These are phyloP conservation scores for Manis pentadactyla DNA, from an alignment of 2,797 vertebrate species.

Conservation along the genomic window DNA sequence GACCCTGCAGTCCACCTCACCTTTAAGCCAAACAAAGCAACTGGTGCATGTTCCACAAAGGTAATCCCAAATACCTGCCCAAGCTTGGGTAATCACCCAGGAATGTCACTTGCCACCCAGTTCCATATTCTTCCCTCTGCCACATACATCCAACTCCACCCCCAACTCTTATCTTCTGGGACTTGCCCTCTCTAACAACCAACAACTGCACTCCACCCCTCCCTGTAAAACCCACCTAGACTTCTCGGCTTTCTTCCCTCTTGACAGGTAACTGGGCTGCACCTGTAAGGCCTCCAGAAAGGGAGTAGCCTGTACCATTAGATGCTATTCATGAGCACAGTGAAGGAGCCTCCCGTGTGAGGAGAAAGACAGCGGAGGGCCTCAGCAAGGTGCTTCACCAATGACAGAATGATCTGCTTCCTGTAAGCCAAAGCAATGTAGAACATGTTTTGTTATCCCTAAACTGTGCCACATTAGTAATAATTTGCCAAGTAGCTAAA, in stretches of 20 bases:
- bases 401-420: neutral
- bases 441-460: neutral
- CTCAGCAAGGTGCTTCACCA: neutral
- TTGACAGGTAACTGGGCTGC: accelerated
- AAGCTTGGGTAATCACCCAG: neutral
- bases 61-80: neutral
- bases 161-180: neutral
- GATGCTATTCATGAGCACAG: neutral
- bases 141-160: neutral
- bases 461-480: neutral
- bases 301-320: accelerated
- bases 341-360: neutral
- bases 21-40: neutral
- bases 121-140: neutral
- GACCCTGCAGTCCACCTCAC: neutral
- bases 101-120: neutral
- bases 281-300: neutral
- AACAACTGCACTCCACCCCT: neutral
- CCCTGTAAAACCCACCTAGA: neutral
- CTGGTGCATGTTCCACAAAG: neutral
- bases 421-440: neutral
- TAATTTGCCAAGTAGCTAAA: neutral
- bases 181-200: neutral
- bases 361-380: accelerated
- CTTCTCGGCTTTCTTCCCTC: neutral